Conservation (phyloP, 1,140 invertebrate genomes). For the Plodia interpunctella region DNA sequence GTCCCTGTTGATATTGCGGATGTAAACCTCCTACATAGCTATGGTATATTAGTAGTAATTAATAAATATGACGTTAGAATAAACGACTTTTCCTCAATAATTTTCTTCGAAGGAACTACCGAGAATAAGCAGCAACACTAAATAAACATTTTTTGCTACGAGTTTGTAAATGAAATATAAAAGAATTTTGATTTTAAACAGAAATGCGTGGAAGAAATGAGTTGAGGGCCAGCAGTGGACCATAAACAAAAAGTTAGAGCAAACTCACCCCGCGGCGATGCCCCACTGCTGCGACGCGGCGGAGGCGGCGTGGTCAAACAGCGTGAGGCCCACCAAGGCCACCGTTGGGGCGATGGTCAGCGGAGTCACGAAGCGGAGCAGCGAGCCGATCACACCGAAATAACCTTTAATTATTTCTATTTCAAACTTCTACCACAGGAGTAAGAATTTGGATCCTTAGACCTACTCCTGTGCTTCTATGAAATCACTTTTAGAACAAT, state of each 20-base stretch:
- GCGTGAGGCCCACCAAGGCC: slow-evolving; percentile 85
- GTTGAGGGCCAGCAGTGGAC: too few relatives aligned
- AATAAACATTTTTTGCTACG: too few relatives aligned
- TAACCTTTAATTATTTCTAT: slow-evolving; percentile 49
- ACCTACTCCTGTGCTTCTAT: too few relatives aligned
- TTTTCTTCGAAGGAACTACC: too few relatives aligned
- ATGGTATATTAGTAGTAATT: not conserved
- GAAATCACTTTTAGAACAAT: too few relatives aligned
- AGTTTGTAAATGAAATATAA: too few relatives aligned
- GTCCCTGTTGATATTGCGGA: not conserved
- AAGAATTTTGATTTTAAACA: too few relatives aligned
- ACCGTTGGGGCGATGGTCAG: slow-evolving; percentile 90
- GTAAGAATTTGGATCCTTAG: too few relatives aligned
- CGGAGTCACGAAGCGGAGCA: slow-evolving; percentile 87
- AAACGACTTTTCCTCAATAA: too few relatives aligned
- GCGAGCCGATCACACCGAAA: slow-evolving; percentile 83
- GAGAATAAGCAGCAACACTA: too few relatives aligned
- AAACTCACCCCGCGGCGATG: slow-evolving; percentile 83
- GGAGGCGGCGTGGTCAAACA: slow-evolving; percentile 87
- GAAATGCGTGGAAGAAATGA: too few relatives aligned
- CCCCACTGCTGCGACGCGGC: slow-evolving; percentile 89
- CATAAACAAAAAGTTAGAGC: not conserved
- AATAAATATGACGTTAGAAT: too few relatives aligned
- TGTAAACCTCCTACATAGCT: slow-evolving; percentile 6
- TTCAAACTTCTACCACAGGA: not conserved